Base-by-base conservation (phyloP, 1,140 invertebrate genomes). In the Oscheius sp. region DNA sequence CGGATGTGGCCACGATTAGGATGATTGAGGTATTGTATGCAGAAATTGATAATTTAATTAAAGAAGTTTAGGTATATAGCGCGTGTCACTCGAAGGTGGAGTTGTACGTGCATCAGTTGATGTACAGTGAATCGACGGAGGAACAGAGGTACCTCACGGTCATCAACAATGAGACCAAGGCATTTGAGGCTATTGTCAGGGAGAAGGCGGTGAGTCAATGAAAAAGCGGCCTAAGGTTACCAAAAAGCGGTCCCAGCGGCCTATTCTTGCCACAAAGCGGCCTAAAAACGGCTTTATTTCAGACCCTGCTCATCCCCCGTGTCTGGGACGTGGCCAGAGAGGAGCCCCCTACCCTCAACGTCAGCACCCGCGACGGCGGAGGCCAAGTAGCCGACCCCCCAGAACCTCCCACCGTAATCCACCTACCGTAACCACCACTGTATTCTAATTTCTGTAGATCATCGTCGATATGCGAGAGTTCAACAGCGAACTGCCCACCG, bases 391-490 rank as follows among this genome's bases (percentile, higher is more conserved):
- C n/a, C 10, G 26, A 52, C 26, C 15, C 13, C n/a, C 35, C 15
- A 26, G 7, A 18, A 38, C 18, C 35, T 29, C n/a, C 61, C 35
- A 2, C 29, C n/a, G 18, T 34, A 45, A 13, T 10, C 2, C 29
- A 15, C 34, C 13, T 15, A 35, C 26, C 10, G 1, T 63, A 0
- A 3, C 34, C 2, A 26, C 1, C 13, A 32, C 36, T n/a, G 26
- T n/a, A 7, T 2, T 1, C n/a, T 59, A 38, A 52, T 52, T 78
- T 38, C 65, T n/a, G n/a, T n/a, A 84, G 82, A 71, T 83, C 2
- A 78, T 84, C 36, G 66, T 99, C 26, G 97, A 99, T 85, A 95
- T 97, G 91, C 88, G 97, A 82, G 97, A 99, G 86, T 99, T 99
- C 84, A 89, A 95, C 58, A 95, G 93, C 75, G 95, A 98, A 85